A percentile compares a stretch with the other conserved stretches of the same genome.
Evolutionary conservation across 2,797 vertebrate species (phyloP).

Genomic region (Hoplostethus mediterraneus): DNA sequence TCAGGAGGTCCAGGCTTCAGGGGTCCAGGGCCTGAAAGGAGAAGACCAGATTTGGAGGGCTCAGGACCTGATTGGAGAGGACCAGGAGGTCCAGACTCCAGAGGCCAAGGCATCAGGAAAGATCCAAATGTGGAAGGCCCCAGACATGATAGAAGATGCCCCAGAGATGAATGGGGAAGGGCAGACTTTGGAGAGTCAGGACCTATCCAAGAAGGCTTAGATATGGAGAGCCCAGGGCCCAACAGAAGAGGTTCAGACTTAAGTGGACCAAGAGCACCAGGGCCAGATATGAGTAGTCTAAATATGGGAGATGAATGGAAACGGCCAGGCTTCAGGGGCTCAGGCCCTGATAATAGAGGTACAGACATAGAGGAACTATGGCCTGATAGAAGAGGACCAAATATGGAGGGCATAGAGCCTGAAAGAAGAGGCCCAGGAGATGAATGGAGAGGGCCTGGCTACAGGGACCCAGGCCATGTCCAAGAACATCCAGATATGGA

Average conservation of each 20-base stretch:
- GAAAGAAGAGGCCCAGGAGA: conserved; percentile 35
- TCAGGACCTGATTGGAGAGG: conserved; percentile 44
- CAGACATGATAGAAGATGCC: conserved; percentile 33
- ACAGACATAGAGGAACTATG: conserved; percentile 44
- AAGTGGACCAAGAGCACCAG: conserved; percentile 42
- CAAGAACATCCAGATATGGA: conserved; percentile 31
- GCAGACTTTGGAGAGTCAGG: conserved; percentile 27
- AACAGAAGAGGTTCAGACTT: conserved; percentile 37
- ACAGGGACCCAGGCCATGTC: conserved; percentile 2
- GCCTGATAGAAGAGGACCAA: conserved; percentile 40
- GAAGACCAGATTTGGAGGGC: conserved; percentile 23
- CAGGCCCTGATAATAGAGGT: conserved; percentile 30
- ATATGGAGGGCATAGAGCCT: conserved; percentile 36
- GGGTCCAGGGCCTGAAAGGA: conserved; percentile 12
- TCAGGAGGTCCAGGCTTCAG: conserved; percentile 23
- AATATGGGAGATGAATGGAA: conserved; percentile 27
- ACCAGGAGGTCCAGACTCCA: conserved; percentile 34
- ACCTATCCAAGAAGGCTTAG: conserved; percentile 36
- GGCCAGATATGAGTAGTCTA: conserved; percentile 21
- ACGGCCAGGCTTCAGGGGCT: conserved; percentile 23
- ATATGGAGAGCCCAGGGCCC: conserved; percentile 20
- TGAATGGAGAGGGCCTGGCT: conserved; percentile 44
- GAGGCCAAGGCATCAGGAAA: conserved; percentile 27
- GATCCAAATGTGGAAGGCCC: conserved; percentile 35
- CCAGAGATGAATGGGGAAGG: conserved; percentile 50